Base-by-base conservation (phyloP, 2,888 invertebrate species). In the Pinctada fucata region DNA sequence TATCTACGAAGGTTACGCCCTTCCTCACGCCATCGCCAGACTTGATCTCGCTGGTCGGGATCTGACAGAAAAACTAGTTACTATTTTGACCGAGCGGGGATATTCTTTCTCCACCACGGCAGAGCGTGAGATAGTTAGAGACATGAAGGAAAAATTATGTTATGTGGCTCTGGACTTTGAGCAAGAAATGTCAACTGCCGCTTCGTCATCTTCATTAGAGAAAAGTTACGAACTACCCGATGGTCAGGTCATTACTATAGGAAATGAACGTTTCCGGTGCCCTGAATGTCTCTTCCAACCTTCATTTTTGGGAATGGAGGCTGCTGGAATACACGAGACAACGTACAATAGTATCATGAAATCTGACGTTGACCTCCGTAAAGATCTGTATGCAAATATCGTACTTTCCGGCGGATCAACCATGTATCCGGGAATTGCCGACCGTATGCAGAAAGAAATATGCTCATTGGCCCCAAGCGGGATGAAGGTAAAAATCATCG, bases 1-100 rank as follows among this genome's bases (percentile, higher is more conserved):
- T 93, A 97, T 83, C 70, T 83, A 84, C 71, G 84, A 83, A 70
- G 85, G 83, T 4, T 51, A 48, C 52, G 51, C 51, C 10, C 71
- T 71, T 51, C 71, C 52, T 13, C 52, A 71, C 31, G 31, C 71
- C 3, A 51, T 52, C 31, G 51, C 71, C 1, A 71, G 52, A 51
- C 51, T 71, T 8, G 31, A 51, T 51, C 1, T 71, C 45, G 47
- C 51, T 16, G 71, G 71, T 45, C 52, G 51, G 3, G 52, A 71
- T 31, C 16, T 71, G 51, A 71, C 71, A 49, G 71, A 71, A 10
- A 51, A 71, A n/a, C 49, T 71, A 45, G 52, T 71, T 49, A 71
- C n/a, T 13, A 5, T 71, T 3, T 45, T 71, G 2, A 71, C 52
- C 1, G 71, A 71, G 31, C 71, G 71, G 13, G 71, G 71, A 16